Base-by-base conservation (phyloP, 2,888 invertebrate genomes). In the Amiota communis region DNA sequence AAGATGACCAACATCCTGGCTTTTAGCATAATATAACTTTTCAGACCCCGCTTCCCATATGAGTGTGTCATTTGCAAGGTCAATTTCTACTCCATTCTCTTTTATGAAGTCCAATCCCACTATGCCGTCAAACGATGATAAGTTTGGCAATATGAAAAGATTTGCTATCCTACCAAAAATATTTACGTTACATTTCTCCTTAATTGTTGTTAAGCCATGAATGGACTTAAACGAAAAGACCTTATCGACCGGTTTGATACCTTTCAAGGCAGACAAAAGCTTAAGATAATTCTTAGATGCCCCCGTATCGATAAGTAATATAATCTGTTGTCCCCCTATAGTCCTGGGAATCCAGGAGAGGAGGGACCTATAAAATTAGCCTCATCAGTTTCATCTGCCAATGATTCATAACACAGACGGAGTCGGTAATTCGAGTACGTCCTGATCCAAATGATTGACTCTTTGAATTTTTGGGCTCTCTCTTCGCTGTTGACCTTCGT, bases 91-190 rank as follows among this genome's bases (percentile, higher is more conserved):
- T n/a, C n/a, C n/a, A n/a, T n/a, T n/a, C n/a, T 74, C 72, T 1
- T 56, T 72, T 0, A 77, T 63, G 64, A 78, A 75, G 57, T 78
- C 76, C 20, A 73, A 74, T 1, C 75, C 78, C 1, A 76, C 75
- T 11, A 77, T 78, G 10, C 70, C 75, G 47, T 73, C 71, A 67
- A 75, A 75, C 10, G 56, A 71, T 8, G 70, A 48, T 8, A 73
- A 63, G 17, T n/a, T 12, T 1, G 67, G 57, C 17, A 75, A 65
- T 17, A 75, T n/a, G 23, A 64, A 73, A 71, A 75, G 70, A 1
- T 46, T 2, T 8, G 12, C 15, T 65, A 11, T 75, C n/a, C n/a
- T n/a, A n/a, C n/a, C 36, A 36, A 36, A 36, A 36, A 36, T 36
- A 36, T 36, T 36, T 36, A 36, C 36, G 4, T 36, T 36, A 36